These are phyloP conservation scores for Diloba caeruleocephala DNA, from an alignment of 2,888 invertebrate genomes.

Conservation along the genomic window DNA sequence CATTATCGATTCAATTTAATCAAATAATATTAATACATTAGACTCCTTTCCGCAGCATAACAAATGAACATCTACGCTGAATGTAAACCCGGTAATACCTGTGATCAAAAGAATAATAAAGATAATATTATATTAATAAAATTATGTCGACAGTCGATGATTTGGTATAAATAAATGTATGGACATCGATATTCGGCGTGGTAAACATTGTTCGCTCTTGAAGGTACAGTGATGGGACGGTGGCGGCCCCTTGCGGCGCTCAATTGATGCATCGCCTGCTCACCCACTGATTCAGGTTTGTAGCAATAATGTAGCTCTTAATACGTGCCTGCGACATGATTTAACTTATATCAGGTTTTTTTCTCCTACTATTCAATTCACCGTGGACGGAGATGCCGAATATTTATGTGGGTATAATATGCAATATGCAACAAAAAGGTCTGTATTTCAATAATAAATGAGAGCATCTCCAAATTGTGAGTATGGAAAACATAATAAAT, in stretches of 20 bases:
- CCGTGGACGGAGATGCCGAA: constrained; percentile 42
- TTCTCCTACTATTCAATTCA: constrained; percentile 55
- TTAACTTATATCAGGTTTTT: constrained; percentile 52
- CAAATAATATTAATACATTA: constrained; percentile 3
- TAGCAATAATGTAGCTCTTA: constrained; percentile 61
- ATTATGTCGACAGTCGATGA: constrained; percentile 55
- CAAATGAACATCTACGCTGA: background rate
- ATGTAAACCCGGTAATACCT: background rate
- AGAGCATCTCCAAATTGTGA: constrained; percentile 45
- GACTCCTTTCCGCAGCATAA: constrained; percentile 1
- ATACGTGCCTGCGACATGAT: constrained; percentile 53
- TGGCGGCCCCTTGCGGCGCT: constrained; percentile 82
- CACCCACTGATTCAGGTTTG: constrained; percentile 67
- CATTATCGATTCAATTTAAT: constrained; percentile 44
- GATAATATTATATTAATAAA: constrained; percentile 14
- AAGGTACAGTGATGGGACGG: constrained; percentile 66
- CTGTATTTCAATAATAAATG: constrained; percentile 47
- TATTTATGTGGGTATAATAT: constrained; percentile 49
- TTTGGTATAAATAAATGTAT: constrained; percentile 44
- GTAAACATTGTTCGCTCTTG: constrained; percentile 60
- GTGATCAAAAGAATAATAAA: constrained; percentile 7
- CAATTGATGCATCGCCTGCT: constrained; percentile 85
- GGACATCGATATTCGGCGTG: constrained; percentile 64
- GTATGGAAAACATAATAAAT: constrained; percentile 35
- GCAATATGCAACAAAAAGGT: constrained; percentile 45